These are phyloP conservation scores for Fragum whitleyi DNA, from an alignment of 2,888 invertebrate genomes.

Conservation along the genomic window DNA sequence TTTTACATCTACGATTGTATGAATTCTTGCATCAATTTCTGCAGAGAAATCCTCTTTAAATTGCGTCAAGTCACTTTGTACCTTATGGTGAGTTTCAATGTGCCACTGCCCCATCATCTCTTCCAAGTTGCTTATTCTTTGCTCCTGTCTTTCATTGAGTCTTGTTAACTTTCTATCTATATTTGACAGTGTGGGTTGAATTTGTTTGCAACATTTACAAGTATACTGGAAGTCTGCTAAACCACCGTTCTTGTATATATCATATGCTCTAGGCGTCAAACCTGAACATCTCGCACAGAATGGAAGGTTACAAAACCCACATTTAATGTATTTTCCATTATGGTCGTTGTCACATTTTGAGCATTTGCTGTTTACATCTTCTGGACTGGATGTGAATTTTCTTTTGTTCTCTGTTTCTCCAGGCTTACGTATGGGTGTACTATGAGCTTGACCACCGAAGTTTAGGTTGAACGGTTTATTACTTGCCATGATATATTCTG, in stretches of 20 bases:
- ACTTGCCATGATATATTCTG: too few species aligned
- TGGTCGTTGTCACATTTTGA: background rate
- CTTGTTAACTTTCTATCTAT: background rate
- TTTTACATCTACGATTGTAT: background rate
- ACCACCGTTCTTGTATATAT: background rate
- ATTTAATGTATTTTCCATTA: background rate
- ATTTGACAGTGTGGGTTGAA: background rate
- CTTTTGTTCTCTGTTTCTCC: background rate
- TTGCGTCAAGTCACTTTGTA: too few species aligned
- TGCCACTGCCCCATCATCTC: too few species aligned
- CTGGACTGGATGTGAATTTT: background rate
- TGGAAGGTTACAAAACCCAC: background rate
- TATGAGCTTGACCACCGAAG: background rate
- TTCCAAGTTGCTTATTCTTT: background rate
- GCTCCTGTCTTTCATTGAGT: background rate
- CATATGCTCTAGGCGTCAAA: background rate
- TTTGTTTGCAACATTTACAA: conserved; percentile 1
- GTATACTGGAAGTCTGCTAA: background rate
- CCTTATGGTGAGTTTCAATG: too few species aligned
- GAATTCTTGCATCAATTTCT: background rate
- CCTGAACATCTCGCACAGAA: conserved; percentile 1
- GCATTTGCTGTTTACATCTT: background rate
- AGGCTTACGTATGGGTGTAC: background rate
- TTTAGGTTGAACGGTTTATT: background rate
- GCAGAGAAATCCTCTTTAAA: background rate